A percentile compares a stretch with the other conserved stretches of the same genome.
phyloP scores from a whole-genome alignment of 2,113 vertebrate genomes.

The Dicerorhinus sumatrensis region DNA sequence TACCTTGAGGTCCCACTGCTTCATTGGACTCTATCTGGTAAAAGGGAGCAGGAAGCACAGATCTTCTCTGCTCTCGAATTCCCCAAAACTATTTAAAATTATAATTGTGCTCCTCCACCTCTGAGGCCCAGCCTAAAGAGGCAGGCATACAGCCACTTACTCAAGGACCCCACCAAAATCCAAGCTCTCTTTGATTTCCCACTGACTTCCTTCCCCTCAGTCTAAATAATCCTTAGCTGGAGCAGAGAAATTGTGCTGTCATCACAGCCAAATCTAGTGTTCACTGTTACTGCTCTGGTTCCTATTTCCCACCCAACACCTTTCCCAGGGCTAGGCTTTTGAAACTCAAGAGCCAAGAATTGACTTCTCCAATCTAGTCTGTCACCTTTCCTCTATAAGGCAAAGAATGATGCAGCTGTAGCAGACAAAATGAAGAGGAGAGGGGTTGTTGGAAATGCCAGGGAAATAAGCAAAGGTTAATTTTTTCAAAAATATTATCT shows the following conservation, averaged over 20 bases:
- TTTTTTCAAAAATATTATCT: neutral
- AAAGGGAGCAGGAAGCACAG: neutral
- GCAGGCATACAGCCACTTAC: neutral
- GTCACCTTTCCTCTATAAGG: neutral
- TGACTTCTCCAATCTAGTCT: neutral
- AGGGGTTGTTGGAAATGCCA: neutral
- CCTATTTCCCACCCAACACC: neutral
- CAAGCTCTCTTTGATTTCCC: neutral
- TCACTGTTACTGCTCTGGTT: neutral
- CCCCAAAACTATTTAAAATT: neutral
- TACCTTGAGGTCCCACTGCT: neutral
- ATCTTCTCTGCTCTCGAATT: neutral
- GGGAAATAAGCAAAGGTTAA: neutral
- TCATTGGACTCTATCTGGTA: neutral
- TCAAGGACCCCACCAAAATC: neutral
- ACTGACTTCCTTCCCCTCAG: neutral
- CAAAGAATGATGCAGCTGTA: neutral
- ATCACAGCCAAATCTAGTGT: neutral
- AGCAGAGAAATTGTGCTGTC: neutral
- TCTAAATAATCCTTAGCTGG: neutral
- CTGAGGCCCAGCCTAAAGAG: neutral
- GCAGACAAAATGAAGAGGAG: neutral
- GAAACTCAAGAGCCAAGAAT: slow-evolving; percentile 42
- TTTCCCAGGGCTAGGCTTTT: slow-evolving; percentile 31
- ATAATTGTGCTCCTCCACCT: neutral